phyloP scores from a whole-genome alignment of 2,888 invertebrate genomes.

The Metacarcinus magister region DNA sequence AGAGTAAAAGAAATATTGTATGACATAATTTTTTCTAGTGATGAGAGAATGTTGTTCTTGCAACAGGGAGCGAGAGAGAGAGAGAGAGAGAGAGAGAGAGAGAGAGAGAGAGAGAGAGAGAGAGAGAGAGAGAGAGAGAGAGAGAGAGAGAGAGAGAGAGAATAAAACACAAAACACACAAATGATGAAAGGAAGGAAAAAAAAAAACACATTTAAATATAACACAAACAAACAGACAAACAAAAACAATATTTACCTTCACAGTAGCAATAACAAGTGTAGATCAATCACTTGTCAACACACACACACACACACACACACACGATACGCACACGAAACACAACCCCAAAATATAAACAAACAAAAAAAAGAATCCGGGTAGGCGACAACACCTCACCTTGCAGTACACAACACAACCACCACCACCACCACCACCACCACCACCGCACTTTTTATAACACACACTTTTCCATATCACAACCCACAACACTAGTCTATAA shows the following conservation, averaged over 20 bases:
- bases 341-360: background rate
- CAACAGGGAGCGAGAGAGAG: background rate
- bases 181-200: background rate
- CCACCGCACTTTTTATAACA: too few relatives aligned
- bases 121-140: constrained; percentile 26
- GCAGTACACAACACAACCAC: background rate
- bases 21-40: background rate
- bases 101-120: constrained; percentile 26
- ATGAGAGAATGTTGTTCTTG: background rate
- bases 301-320: background rate
- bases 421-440: too few relatives aligned
- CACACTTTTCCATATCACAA: too few relatives aligned
- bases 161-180: background rate
- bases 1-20: background rate
- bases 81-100: background rate
- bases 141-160: constrained; percentile 14
- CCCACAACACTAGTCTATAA: too few relatives aligned
- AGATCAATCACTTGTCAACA: background rate
- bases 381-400: background rate
- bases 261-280: background rate
- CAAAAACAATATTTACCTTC: background rate
- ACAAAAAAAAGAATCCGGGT: too few relatives aligned
- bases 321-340: background rate
- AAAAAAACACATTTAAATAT: background rate
- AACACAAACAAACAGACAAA: background rate